Conservation (phyloP, 2,113 vertebrate species). For the Casuarius casuarius region DNA sequence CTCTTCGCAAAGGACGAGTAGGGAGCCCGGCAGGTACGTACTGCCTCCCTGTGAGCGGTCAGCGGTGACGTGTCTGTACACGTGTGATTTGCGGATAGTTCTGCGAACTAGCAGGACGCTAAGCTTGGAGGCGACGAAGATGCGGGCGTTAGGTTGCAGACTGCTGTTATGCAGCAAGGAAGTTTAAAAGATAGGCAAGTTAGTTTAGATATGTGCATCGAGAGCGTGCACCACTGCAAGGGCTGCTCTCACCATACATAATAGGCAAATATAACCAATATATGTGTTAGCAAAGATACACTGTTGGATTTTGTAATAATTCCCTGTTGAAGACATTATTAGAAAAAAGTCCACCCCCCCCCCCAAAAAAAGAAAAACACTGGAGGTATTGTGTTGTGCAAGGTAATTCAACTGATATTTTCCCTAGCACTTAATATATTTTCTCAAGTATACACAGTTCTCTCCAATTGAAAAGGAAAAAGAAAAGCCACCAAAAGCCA, state of each 20-base stretch:
- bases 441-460: not conserved
- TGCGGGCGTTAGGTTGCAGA: too few species aligned
- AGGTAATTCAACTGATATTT: not conserved
- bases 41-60: fast-evolving
- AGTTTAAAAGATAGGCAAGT: too few species aligned
- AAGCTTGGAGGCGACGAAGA: too few species aligned
- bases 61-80: too few species aligned
- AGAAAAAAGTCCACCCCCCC: too few species aligned
- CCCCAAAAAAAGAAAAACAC: not conserved
- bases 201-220: fast-evolving
- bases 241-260: not conserved
- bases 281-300: not conserved
- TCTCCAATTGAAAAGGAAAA: not conserved
- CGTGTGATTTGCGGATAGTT: too few species aligned
- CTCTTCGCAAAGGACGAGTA: too few species aligned
- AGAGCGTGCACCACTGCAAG: fast-evolving
- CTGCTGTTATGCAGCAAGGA: not conserved
- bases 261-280: not conserved
- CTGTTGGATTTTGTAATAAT: not conserved
- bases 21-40: fast-evolving
- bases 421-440: not conserved
- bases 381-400: not conserved
- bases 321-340: not conserved
- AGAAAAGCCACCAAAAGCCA: too few species aligned
- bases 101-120: too few species aligned